Base-by-base conservation (phyloP, 2,888 invertebrate genomes). In the Pseudococcus longispinus region DNA sequence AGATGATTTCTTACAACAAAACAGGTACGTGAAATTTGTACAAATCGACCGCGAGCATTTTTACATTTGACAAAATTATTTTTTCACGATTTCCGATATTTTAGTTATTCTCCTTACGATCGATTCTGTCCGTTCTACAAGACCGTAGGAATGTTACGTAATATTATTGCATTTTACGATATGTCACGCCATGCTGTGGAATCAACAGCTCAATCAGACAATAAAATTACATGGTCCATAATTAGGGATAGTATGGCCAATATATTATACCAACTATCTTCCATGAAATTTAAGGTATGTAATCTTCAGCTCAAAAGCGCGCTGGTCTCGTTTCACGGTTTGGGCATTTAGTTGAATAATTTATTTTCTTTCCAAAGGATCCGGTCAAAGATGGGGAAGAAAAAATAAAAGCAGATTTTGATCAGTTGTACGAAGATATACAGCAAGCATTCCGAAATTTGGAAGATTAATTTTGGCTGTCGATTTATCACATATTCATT, bases 51-150 rank as follows among this genome's bases (percentile, higher is more conserved):
- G 20, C 23, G 20, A 9, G 1, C 51, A 9, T 44, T 83, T n/a
- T 82, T 1, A 84, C 32, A 2, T 65, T 88, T 44, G 37, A 87
- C 2, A 20, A 42, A 65, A 29, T 55, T 87, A 85, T 83, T 26
- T 60, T 84, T 37, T 37, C 15, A 9, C 13, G 8, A 9, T 23
- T 60, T 87, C 80, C 83, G 85, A 29, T 13, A 18, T 89, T 88
- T 0, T 91, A 94, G 94, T 90, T 96, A 97, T 91, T 96, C 97
- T 4, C 92, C 96, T 1, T 97, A 97, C 92, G 97, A 97, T 92
- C 94, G 99, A 89, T 99, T 98, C 94, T 99, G 99, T 91, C 99
- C 99, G 90, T 99, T 99, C 94, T 99, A 99, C 94, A 99, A 99
- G 93, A 99, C 99, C 20, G 97, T 98, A 88, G 99, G 98, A 89